These are phyloP conservation scores for Blastobasis adustella DNA, from an alignment of 2,888 invertebrate species.

Conservation along the genomic window DNA sequence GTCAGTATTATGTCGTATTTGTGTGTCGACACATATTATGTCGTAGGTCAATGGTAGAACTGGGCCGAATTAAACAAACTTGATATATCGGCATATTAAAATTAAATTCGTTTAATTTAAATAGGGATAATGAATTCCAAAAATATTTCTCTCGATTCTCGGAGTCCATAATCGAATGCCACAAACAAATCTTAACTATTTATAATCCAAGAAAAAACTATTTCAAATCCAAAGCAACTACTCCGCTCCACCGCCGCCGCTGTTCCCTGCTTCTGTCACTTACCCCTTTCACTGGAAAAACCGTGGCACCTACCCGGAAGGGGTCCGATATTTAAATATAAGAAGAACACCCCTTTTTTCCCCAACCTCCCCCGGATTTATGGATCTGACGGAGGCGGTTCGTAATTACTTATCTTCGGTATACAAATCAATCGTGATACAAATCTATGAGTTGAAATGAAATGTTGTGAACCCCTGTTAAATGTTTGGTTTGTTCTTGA, in stretches of 20 bases:
- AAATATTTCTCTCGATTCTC: too few species aligned
- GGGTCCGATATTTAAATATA: conserved; percentile 76
- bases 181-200: too few species aligned
- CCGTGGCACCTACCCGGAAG: conserved; percentile 75
- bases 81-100: too few species aligned
- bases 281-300: conserved; percentile 75
- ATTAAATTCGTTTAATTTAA: too few species aligned
- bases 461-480: conserved; percentile 13
- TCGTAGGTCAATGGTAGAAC: too few species aligned
- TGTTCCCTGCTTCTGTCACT: conserved; percentile 70
- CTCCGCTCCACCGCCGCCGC: conserved; percentile 25
- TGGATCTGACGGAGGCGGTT: conserved; percentile 66
- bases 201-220: too few species aligned
- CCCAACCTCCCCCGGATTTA: conserved; percentile 57
- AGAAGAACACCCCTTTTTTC: conserved; percentile 73
- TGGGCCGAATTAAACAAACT: too few species aligned
- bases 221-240: too few species aligned
- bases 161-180: too few species aligned
- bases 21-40: too few species aligned
- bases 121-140: too few species aligned
- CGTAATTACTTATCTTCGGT: conserved; percentile 74
- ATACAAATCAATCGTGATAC: conserved; percentile 67
- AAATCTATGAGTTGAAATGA: conserved; percentile 5
- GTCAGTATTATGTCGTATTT: too few species aligned
- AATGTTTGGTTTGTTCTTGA: conserved; percentile 16